Base-by-base conservation (phyloP, 2,888 invertebrate genomes). In the Adineta ricciae region DNA sequence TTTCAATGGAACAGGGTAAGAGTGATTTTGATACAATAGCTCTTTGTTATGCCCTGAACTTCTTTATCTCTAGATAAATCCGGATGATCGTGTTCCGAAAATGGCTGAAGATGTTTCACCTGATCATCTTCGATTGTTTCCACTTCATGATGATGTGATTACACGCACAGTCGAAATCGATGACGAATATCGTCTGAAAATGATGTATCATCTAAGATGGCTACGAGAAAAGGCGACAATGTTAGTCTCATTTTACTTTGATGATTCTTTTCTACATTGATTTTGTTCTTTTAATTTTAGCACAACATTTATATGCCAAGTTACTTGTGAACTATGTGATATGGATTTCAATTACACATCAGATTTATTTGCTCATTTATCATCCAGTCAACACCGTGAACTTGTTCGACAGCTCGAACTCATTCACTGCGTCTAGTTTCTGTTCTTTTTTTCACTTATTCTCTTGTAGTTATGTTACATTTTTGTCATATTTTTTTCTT, bases 41-140 rank as follows among this genome's bases (percentile, higher is more conserved):
- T 46, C 11, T n/a, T n/a, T n/a, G n/a, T n/a, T n/a, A n/a, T n/a
- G n/a, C n/a, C n/a, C n/a, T n/a, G n/a, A n/a, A n/a, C n/a, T n/a
- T n/a, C n/a, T n/a, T n/a, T n/a, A 46, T 46, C 46, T 78, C 14
- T 78, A 78, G 78, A 24, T 78, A 24, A 38, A 78, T 78, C 78
- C 78, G 19, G 78, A 78, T 78, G 78, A 78, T 78, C 78, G 78
- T 78, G 78, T 78, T n/a, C 78, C 41, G 24, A 78, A 78, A 41
- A 78, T 78, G 41, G 38, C 41, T 38, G 78, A 78, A 78, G 78
- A 78, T 78, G 41, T 78, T 24, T 38, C 78, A 78, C 78, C 78
- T 78, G 78, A 78, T 41, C 38, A 78, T 41, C n/a, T 38, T 14
- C 38, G 32, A 78, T 41, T 78, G 41, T 78, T 78, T 78, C 78